A percentile compares a stretch with the other conserved stretches of the same genome.
phyloP scores from a whole-genome alignment of 2,888 invertebrate species.

The Zhuqinia jingwanae region DNA sequence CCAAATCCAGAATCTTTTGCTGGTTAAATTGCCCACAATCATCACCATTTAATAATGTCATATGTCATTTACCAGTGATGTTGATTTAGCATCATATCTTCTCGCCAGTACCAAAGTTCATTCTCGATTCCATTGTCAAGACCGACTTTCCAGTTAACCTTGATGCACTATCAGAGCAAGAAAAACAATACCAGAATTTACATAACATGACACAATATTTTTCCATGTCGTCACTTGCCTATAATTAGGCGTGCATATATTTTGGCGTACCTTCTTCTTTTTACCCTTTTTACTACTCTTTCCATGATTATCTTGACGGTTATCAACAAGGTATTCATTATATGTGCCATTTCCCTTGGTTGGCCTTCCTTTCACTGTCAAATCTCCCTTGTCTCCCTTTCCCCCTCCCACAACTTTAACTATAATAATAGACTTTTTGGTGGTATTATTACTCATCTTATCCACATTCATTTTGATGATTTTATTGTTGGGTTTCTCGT shows the following conservation, averaged over 20 bases:
- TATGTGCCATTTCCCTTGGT: background rate
- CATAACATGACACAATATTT: too few species aligned
- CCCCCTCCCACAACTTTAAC: background rate
- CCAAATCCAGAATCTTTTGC: too few species aligned
- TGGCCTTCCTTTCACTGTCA: background rate
- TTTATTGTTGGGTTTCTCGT: too few species aligned
- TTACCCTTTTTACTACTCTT: slow-evolving; percentile 12
- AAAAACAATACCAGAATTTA: too few species aligned
- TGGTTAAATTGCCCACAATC: too few species aligned
- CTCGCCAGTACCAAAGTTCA: slow-evolving; percentile 12
- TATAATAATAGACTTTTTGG: background rate
- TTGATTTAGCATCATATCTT: slow-evolving; percentile 64
- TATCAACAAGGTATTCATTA: background rate
- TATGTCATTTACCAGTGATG: slow-evolving; percentile 57
- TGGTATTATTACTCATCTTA: too few species aligned
- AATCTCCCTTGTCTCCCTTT: slow-evolving; percentile 41
- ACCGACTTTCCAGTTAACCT: slow-evolving; percentile 57
- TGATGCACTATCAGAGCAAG: slow-evolving; percentile 62
- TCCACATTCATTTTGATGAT: too few species aligned
- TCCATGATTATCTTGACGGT: background rate
- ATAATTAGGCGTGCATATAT: too few species aligned
- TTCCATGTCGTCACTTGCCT: too few species aligned
- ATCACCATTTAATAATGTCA: too few species aligned
- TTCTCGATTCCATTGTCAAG: slow-evolving; percentile 66
- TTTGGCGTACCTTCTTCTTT: slow-evolving; percentile 35